phyloP scores from a whole-genome alignment of 2,113 vertebrate genomes.

The Gasterosteus nipponicus region DNA sequence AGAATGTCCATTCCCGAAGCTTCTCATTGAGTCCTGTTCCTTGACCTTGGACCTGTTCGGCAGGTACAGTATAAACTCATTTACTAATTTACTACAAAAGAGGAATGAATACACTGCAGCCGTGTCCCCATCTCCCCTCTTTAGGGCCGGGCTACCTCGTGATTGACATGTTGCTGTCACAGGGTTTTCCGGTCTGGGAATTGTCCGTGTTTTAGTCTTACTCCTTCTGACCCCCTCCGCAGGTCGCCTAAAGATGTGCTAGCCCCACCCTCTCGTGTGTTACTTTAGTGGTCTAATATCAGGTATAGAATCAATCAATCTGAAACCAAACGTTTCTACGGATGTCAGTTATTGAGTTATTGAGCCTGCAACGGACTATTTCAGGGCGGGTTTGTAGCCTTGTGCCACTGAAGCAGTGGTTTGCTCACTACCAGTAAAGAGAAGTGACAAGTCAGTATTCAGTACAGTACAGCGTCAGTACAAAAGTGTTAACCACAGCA shows the following conservation, averaged over 20 bases:
- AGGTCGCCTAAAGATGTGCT: not conserved
- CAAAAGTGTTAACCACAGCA: not conserved
- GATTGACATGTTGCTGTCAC: not conserved
- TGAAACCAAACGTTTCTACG: too few relatives aligned
- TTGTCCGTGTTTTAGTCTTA: not conserved
- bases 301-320: too few relatives aligned
- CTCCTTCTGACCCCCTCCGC: not conserved
- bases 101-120: not conserved
- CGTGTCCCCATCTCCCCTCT: not conserved
- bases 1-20: not conserved
- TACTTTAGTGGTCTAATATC: too few relatives aligned
- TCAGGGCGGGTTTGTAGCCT: too few relatives aligned
- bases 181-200: not conserved
- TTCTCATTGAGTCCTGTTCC: not conserved
- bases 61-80: not conserved
- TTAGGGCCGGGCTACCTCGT: not conserved
- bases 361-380: too few relatives aligned
- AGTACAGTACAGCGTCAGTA: not conserved
- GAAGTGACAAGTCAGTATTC: not conserved
- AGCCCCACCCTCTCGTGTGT: too few relatives aligned
- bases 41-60: not conserved
- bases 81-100: not conserved
- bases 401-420: not conserved
- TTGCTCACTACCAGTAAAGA: not conserved
- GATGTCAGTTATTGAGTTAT: too few relatives aligned